These are phyloP conservation scores for Lycocerus yunnanus DNA, from an alignment of 2,888 invertebrate genomes.

Conservation along the genomic window DNA sequence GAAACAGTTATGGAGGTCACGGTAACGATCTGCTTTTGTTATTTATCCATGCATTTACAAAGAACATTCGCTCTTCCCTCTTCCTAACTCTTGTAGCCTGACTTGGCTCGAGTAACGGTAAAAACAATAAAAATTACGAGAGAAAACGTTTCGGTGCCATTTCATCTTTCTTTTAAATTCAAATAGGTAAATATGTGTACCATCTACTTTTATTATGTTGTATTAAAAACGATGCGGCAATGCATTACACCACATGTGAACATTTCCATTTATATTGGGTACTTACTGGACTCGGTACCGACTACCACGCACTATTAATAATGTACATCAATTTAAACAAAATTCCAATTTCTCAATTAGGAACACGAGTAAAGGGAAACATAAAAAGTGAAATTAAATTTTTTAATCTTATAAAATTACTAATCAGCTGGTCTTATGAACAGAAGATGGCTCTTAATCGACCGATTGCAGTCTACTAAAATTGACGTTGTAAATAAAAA, in stretches of 20 bases:
- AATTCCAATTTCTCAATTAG: neutral
- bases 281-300: neutral
- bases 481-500: neutral
- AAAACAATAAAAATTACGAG: neutral
- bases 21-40: constrained; percentile 13
- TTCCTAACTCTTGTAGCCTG: constrained; percentile 5
- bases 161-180: neutral
- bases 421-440: neutral
- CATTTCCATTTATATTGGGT: neutral
- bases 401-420: neutral
- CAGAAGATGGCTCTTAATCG: neutral
- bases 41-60: constrained; percentile 1
- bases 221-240: neutral
- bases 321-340: neutral
- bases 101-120: constrained; percentile 6
- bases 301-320: neutral
- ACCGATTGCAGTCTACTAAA: neutral
- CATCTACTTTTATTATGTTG: neutral
- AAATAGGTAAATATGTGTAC: neutral
- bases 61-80: neutral
- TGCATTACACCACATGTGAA: neutral
- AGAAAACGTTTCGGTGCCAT: neutral
- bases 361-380: neutral
- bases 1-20: constrained; percentile 19
- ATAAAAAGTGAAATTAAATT: neutral